phyloP scores from a whole-genome alignment of 2,113 vertebrate genomes.

The Callipepla squamata region DNA sequence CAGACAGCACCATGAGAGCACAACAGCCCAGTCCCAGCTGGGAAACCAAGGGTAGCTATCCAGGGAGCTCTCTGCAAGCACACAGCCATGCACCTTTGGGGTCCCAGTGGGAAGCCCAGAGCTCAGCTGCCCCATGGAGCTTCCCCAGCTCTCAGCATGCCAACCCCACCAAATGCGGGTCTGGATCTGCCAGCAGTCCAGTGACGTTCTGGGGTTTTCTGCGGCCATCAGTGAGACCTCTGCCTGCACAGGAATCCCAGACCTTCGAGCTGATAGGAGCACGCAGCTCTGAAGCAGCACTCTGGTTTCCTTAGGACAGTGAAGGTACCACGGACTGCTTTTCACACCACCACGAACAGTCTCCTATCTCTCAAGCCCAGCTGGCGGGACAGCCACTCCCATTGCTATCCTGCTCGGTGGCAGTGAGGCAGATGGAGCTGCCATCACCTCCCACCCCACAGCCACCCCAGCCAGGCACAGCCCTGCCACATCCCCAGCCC shows the following conservation, averaged over 20 bases:
- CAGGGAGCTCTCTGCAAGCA: background rate
- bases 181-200: background rate
- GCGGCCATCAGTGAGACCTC: background rate
- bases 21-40: background rate
- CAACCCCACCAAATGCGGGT: background rate
- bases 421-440: background rate
- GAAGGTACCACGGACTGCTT: background rate
- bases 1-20: background rate
- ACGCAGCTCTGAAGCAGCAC: background rate
- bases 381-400: background rate
- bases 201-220: background rate
- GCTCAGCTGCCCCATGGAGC: background rate
- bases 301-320: background rate
- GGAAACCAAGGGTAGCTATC: background rate
- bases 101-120: background rate
- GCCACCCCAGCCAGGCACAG: background rate
- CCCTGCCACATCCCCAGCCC: fast-evolving
- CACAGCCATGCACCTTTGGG: fast-evolving
- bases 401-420: background rate
- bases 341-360: background rate
- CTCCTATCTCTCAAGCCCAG: background rate
- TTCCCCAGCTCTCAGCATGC: background rate
- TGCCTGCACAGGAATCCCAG: background rate
- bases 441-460: background rate
- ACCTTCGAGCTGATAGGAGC: background rate